Evolutionary conservation across 2,888 invertebrate species (phyloP), one percentile per base, ranked within the genome.

Genomic region (Macrosiphum euphorbiae): DNA sequence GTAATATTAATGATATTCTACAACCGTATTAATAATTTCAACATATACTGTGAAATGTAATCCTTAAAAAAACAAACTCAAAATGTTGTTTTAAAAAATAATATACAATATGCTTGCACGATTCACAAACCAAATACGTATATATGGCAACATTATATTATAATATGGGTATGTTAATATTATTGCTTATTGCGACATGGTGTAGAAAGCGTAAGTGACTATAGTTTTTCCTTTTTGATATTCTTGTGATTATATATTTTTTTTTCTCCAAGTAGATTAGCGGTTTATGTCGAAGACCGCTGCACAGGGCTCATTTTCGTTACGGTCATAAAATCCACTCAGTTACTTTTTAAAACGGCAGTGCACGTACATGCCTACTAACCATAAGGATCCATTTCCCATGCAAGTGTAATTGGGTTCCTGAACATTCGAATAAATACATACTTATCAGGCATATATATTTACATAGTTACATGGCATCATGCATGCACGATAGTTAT

Each of bases 201-300:
- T 52, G 92, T 92, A 88, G 87, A 92, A 92, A 87, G 92, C 87
- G 87, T 52, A 92, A 92, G 92, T 87, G 86, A 88, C 35, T 24
- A 26, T 44, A 84, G 61, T 92, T 92, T 92, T 86, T 85, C n/a
- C 26, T 91, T 10, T 47, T 24, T 47, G 8, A 26, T 52, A 35
- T 26, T 44, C 5, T 52, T 28, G 44, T 89, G 26, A 35, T 89
- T 89, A 44, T 44, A 41, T 44, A 90, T 90, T 50, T 67, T 88
- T 88, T 24, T 88, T 41, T 52, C 24, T 52, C 28, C 2, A 7
- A 24, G 16, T 67, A 88, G 50, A 92, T 88, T 87, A 86, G 92
- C 41, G 92, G 92, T 88, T 67, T 67, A 26, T 50, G 90, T 13
- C 35, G 26, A 67, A 67, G 50, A 92, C 92, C 87, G 13, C 87